These are phyloP conservation scores for Pholis gunnellus DNA, from an alignment of 2,113 vertebrate genomes.

Conservation along the genomic window DNA sequence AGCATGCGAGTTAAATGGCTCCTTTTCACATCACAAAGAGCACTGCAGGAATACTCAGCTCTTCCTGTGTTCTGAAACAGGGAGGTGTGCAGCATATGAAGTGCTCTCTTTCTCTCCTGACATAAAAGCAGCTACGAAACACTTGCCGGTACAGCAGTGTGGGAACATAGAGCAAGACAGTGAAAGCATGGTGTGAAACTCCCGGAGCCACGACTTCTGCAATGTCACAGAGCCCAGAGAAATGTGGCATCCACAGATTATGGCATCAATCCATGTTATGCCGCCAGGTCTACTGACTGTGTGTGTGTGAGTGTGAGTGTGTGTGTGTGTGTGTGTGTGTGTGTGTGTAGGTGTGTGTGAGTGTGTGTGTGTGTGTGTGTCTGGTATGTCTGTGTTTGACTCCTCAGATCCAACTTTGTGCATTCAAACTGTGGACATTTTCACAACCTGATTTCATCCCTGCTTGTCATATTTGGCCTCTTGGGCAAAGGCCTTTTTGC, in stretches of 20 bases:
- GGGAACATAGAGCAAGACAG: slow-evolving; percentile 35
- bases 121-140: slow-evolving; percentile 2
- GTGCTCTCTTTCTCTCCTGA: neutral
- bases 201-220: slow-evolving; percentile 37
- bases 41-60: neutral
- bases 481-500: too few relatives aligned
- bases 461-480: too few relatives aligned
- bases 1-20: neutral
- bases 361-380: slow-evolving; percentile 20
- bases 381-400: neutral
- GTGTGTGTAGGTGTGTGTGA: neutral
- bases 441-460: neutral
- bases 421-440: neutral
- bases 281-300: slow-evolving; percentile 18
- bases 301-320: slow-evolving; percentile 8
- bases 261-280: slow-evolving; percentile 66
- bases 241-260: slow-evolving; percentile 71
- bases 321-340: slow-evolving; percentile 18
- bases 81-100: slow-evolving; percentile 10
- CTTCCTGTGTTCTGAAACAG: neutral
- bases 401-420: neutral
- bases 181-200: slow-evolving; percentile 62
- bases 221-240: slow-evolving; percentile 76
- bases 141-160: slow-evolving; percentile 14
- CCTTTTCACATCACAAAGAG: neutral